Evolutionary conservation across 2,113 vertebrate genomes (phyloP).

Genomic region (Tringa solitaria): DNA sequence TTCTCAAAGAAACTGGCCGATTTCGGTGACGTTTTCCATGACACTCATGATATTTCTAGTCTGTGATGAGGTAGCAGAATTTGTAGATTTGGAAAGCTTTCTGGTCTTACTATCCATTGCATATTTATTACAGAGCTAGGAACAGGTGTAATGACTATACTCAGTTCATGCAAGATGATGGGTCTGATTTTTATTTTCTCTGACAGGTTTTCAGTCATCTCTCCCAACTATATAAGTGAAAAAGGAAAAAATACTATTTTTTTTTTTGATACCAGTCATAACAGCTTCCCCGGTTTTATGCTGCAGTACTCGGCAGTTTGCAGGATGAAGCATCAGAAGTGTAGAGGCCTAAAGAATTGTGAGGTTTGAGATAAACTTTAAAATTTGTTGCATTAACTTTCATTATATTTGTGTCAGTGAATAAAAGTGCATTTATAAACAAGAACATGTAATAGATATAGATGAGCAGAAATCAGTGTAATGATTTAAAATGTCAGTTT

Average conservation of each 20-base stretch:
- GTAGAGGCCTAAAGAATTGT: background rate
- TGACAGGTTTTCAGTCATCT: background rate
- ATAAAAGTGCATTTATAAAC: background rate
- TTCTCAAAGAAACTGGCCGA: background rate
- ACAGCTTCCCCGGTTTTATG: background rate
- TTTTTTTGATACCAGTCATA: background rate
- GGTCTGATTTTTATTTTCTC: background rate
- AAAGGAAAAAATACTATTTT: background rate
- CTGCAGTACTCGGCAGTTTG: background rate
- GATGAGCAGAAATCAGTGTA: background rate
- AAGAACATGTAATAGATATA: background rate
- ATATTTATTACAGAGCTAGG: background rate
- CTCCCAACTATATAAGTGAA: background rate
- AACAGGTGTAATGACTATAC: background rate
- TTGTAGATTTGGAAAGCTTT: background rate
- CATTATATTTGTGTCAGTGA: background rate
- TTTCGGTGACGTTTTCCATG: background rate
- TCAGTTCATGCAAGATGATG: background rate
- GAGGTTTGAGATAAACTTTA: background rate
- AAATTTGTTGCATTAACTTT: background rate
- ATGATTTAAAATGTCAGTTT: background rate
- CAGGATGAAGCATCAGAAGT: background rate
- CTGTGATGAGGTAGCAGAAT: background rate
- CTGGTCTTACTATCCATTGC: background rate
- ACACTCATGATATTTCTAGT: background rate